Evolutionary conservation across 1,140 invertebrate genomes (phyloP).

Genomic region (Bombyx mori): DNA sequence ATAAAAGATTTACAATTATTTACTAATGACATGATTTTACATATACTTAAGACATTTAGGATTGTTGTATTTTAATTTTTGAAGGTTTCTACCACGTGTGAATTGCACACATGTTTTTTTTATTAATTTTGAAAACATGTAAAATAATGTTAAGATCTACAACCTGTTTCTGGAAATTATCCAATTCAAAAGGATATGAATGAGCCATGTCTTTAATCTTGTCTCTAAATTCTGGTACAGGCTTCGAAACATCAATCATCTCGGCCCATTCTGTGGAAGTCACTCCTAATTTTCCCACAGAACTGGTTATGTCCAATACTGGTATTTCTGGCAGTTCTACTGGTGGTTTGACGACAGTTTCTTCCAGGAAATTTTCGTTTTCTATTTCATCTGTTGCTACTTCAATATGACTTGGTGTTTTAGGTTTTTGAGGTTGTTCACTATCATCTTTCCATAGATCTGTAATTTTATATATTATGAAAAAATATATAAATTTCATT

Average conservation of each 20-base stretch:
- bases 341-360: constrained; percentile 43
- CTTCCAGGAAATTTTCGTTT: constrained; percentile 52
- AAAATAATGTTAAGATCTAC: background rate
- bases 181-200: constrained; percentile 93
- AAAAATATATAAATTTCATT: too few species aligned
- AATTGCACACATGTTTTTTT: background rate
- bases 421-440: constrained; percentile 25
- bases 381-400: constrained; percentile 25
- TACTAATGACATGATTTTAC: background rate
- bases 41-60: background rate
- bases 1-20: background rate
- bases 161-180: constrained; percentile 95
- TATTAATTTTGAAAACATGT: too few species aligned
- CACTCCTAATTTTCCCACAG: constrained; percentile 30
- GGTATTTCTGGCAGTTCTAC: constrained; percentile 59
- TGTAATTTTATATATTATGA: constrained; percentile 11
- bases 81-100: too few species aligned
- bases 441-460: constrained; percentile 61
- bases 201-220: constrained; percentile 89
- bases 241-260: constrained; percentile 83
- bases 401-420: constrained; percentile 20
- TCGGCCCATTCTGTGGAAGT: constrained; percentile 86
- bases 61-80: too few species aligned
- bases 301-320: constrained; percentile 43
- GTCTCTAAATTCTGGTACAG: constrained; percentile 87